Percentiles rank a stretch among this genome's conserved stretches.
These are phyloP conservation scores for Etia nguti DNA, from an alignment of 2,113 vertebrate genomes.

Conservation along the genomic window DNA sequence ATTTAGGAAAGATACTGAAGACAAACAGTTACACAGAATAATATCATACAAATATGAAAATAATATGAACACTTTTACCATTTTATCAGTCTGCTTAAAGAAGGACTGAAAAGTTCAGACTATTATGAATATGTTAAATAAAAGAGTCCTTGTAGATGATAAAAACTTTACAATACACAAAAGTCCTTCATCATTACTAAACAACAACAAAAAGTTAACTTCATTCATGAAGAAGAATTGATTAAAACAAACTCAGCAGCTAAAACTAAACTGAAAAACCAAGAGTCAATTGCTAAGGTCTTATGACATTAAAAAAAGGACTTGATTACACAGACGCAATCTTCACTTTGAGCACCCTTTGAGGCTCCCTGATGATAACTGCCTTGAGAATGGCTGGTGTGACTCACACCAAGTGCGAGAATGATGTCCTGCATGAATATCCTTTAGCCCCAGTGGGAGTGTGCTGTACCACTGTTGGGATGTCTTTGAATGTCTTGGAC, in stretches of 20 bases:
- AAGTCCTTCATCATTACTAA: not conserved
- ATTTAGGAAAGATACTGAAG: not conserved
- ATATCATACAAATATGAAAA: not conserved
- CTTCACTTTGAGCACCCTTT: slow-evolving; percentile 42
- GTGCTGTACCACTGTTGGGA: slow-evolving; percentile 47
- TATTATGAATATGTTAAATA: not conserved
- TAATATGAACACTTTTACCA: too few relatives aligned
- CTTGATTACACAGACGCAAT: slow-evolving; percentile 52
- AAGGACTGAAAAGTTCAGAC: not conserved
- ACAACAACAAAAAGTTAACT: not conserved
- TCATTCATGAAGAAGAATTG: slow-evolving; percentile 1
- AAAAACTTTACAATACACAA: not conserved
- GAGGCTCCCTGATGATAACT: slow-evolving; percentile 36
- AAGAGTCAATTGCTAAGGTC: slow-evolving; percentile 5
- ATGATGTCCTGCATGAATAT: slow-evolving; percentile 68
- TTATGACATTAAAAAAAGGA: slow-evolving; percentile 30
- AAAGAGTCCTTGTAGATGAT: not conserved
- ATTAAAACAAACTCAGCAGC: slow-evolving; percentile 20
- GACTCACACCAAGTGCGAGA: slow-evolving; percentile 45
- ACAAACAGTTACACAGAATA: not conserved
- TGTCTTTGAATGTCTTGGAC: slow-evolving; percentile 59
- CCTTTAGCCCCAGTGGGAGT: slow-evolving; percentile 64
- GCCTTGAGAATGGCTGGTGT: slow-evolving; percentile 14
- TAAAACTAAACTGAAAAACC: not conserved
- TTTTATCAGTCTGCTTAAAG: too few relatives aligned